Percentiles rank a stretch among this genome's conserved stretches.
Evolutionary conservation across 2,888 invertebrate genomes (phyloP).

Genomic region (Nomada fabriciana): DNA sequence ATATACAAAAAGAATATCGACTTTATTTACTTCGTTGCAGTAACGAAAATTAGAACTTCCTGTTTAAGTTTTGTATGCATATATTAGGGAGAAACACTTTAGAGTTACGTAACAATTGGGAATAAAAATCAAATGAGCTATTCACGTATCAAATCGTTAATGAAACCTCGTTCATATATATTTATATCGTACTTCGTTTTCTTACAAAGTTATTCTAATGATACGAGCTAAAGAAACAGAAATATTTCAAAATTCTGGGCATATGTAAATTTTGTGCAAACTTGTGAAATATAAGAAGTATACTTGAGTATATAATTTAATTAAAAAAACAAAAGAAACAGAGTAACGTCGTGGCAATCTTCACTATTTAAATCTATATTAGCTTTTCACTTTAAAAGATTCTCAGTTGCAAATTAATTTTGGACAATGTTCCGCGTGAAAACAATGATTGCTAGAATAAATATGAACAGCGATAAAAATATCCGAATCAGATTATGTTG

Average conservation of each 20-base stretch:
- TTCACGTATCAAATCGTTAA: too few species aligned
- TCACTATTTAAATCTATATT: background rate
- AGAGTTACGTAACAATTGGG: background rate
- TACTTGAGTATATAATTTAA: background rate
- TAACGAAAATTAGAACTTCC: background rate
- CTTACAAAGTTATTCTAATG: too few species aligned
- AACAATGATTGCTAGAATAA: background rate
- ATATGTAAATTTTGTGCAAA: background rate
- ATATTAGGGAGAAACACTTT: background rate
- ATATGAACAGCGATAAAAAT: background rate
- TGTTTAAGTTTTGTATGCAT: too few species aligned
- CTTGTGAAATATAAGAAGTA: background rate
- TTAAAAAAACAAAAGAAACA: background rate
- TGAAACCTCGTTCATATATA: too few species aligned
- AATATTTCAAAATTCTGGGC: background rate
- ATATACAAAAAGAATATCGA: background rate
- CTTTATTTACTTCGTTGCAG: background rate
- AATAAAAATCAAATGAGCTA: background rate
- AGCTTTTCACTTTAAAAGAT: too few species aligned
- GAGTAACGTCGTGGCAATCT: background rate
- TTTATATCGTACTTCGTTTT: too few species aligned
- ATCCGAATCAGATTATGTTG: too few species aligned
- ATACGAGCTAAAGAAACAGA: too few species aligned
- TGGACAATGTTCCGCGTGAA: too few species aligned
- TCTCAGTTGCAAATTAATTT: too few species aligned